phyloP scores from a whole-genome alignment of 2,113 vertebrate species.

The Apteryx mantelli region DNA sequence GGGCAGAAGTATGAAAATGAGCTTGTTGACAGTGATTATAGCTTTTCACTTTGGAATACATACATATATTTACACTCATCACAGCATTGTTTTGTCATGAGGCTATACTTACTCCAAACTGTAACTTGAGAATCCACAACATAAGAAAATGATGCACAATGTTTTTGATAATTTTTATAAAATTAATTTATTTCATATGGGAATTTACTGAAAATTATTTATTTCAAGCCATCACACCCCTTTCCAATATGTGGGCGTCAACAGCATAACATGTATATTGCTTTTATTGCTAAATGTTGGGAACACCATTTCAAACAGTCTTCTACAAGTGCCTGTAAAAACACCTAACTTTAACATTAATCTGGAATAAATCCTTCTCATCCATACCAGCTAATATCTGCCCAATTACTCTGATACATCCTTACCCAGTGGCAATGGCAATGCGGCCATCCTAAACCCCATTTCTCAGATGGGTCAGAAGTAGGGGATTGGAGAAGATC shows the following conservation, averaged over 20 bases:
- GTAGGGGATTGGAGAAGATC: fast-evolving
- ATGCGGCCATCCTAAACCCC: background rate
- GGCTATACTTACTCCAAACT: background rate
- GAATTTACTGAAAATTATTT: background rate
- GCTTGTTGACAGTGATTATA: background rate
- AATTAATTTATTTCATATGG: background rate
- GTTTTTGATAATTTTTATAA: background rate
- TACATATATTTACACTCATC: background rate
- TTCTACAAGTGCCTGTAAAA: background rate
- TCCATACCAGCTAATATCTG: background rate
- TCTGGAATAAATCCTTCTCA: background rate
- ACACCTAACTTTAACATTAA: background rate
- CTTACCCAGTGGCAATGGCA: background rate
- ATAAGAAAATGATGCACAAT: background rate
- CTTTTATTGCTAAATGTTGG: background rate
- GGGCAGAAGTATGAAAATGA: background rate
- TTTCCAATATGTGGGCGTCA: background rate
- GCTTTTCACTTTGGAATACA: background rate
- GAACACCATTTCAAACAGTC: background rate
- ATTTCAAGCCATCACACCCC: background rate
- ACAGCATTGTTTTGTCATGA: background rate
- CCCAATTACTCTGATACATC: background rate
- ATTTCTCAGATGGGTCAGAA: background rate
- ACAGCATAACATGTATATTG: background rate
- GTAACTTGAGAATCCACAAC: background rate